Conservation (phyloP, 2,797 vertebrate species). For the Siniperca obscura region DNA sequence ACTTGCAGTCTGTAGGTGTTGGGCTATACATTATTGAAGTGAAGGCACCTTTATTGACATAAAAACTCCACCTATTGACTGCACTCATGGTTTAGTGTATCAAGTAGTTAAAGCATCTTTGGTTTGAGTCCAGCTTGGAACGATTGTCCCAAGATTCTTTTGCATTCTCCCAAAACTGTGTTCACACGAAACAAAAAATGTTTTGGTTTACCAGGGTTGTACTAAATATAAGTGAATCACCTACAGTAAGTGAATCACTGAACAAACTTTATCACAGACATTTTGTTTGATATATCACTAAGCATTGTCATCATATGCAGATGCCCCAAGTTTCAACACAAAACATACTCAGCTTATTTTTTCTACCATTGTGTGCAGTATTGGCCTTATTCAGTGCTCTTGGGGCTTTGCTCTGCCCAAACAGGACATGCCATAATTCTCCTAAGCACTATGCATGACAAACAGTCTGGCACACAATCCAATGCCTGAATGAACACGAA, state of each 20-base stretch:
- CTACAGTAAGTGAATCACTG: background rate
- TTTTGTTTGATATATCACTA: slow-evolving; percentile 2
- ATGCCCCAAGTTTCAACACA: background rate
- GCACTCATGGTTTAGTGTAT: background rate
- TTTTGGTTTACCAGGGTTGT: background rate
- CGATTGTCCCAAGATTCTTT: too few species aligned
- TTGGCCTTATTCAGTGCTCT: slow-evolving; percentile 26
- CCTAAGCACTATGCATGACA: slow-evolving; percentile 42
- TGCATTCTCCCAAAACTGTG: background rate
- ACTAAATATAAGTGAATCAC: slow-evolving; percentile 5
- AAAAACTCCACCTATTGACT: background rate
- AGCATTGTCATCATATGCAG: slow-evolving; percentile 13
- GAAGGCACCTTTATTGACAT: background rate
- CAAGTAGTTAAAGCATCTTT: background rate
- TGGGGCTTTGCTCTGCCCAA: slow-evolving; percentile 21
- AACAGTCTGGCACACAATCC: slow-evolving; percentile 40
- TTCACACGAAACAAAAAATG: background rate
- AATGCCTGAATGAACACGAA: slow-evolving; percentile 51
- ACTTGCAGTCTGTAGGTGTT: background rate
- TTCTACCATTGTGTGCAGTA: slow-evolving; percentile 10
- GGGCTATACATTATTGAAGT: background rate
- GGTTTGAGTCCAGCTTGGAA: background rate
- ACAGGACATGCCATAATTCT: slow-evolving; percentile 49
- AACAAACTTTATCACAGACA: background rate
- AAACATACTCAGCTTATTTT: slow-evolving; percentile 4